Percentiles rank a stretch among this genome's conserved stretches.
Evolutionary conservation across 1,140 invertebrate species (phyloP).

Genomic region (Chlorops oryzae): DNA sequence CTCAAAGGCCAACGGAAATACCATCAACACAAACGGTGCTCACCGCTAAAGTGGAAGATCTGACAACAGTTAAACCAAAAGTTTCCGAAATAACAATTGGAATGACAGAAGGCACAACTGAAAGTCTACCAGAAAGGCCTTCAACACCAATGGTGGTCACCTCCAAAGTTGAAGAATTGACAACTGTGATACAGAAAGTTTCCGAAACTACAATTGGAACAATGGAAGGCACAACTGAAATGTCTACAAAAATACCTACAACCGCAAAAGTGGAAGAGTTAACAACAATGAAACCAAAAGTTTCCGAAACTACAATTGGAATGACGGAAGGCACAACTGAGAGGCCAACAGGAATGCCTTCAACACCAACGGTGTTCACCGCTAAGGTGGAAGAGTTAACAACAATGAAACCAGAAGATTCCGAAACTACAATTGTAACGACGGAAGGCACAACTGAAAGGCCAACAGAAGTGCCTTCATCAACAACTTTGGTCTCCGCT

Average conservation of each 20-base stretch:
- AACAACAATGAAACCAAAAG: no score
- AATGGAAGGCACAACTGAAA: neutral
- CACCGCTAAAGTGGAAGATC: no score
- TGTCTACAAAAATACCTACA: neutral
- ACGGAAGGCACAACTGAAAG: neutral
- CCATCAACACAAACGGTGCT: no score
- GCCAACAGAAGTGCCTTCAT: neutral
- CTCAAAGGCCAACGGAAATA: no score
- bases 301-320: neutral
- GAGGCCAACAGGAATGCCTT: no score
- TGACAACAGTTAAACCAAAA: no score
- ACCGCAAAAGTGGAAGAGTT: no score
- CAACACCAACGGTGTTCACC: neutral
- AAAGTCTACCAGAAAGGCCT: neutral
- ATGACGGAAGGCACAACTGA: neutral
- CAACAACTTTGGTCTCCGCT: neutral
- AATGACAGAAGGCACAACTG: no score
- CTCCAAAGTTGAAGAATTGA: neutral
- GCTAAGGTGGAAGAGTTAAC: neutral
- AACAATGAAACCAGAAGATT: neutral
- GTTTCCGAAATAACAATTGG: neutral
- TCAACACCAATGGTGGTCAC: conserved; percentile 12
- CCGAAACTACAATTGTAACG: neutral
- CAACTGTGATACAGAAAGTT: neutral
- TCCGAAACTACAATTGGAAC: neutral